Evolutionary conservation across 2,888 invertebrate genomes (phyloP).

Genomic region (Eugnorisma glareosa): DNA sequence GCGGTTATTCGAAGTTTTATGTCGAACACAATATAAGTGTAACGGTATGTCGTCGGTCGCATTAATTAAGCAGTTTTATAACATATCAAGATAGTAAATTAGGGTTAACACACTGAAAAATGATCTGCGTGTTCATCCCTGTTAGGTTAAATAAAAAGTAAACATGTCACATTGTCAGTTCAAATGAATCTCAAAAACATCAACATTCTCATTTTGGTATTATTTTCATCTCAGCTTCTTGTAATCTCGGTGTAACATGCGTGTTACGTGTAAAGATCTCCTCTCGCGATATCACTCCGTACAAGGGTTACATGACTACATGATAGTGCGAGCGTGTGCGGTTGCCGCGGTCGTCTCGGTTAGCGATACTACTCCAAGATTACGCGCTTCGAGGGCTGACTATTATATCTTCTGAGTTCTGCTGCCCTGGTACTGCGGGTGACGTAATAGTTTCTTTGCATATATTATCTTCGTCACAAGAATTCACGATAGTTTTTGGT

Average conservation of each 20-base stretch:
- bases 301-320: constrained; percentile 59
- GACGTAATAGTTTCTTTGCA: constrained; percentile 63
- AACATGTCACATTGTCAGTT: constrained; percentile 26
- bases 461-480: constrained; percentile 47
- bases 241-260: constrained; percentile 46
- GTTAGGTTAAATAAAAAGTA: constrained; percentile 12
- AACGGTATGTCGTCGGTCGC: not conserved
- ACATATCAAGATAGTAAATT: not conserved
- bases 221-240: constrained; percentile 40
- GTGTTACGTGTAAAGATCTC: constrained; percentile 60
- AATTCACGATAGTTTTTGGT: constrained; percentile 29
- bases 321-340: constrained; percentile 54
- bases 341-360: constrained; percentile 11
- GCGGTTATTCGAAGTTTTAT: not conserved
- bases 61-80: not conserved
- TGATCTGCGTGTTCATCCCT: not conserved
- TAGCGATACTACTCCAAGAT: constrained; percentile 57
- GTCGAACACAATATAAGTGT: not conserved
- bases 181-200: constrained; percentile 26
- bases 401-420: constrained; percentile 47
- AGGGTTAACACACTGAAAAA: not conserved
- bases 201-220: constrained; percentile 37
- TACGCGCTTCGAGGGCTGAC: constrained; percentile 46
- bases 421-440: constrained; percentile 50
- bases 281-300: constrained; percentile 44